Evolutionary conservation across 2,888 invertebrate genomes (phyloP).

Genomic region (Anaspis maculata): DNA sequence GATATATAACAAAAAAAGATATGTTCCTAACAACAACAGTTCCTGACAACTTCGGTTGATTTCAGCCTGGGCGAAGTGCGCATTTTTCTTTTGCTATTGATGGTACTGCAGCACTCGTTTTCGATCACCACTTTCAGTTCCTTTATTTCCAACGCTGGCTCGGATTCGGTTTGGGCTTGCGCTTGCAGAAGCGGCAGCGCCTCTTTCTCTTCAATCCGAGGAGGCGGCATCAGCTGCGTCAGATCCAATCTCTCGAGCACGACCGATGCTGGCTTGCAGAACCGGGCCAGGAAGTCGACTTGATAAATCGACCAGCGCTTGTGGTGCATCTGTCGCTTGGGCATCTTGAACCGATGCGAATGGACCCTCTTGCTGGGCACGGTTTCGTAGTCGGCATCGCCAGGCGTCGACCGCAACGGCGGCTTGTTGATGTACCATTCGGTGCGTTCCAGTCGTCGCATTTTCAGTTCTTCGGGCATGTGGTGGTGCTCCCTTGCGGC

Average conservation of each 20-base stretch:
- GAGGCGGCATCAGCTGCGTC: slow-evolving; percentile 2
- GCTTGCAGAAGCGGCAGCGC: too few relatives aligned
- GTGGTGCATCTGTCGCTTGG: slow-evolving; percentile 23
- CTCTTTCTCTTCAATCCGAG: too few relatives aligned
- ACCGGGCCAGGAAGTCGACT: slow-evolving; percentile 12
- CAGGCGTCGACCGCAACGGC: too few relatives aligned
- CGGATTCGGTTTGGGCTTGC: too few relatives aligned
- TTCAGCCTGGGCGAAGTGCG: slow-evolving; percentile 4
- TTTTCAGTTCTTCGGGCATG: slow-evolving; percentile 21
- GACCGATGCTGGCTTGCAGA: slow-evolving; percentile 16
- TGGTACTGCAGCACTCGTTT: slow-evolving; percentile 3
- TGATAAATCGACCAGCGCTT: slow-evolving; percentile 11
- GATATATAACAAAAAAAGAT: too few relatives aligned
- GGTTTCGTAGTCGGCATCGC: too few relatives aligned
- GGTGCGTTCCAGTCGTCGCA: slow-evolving; percentile 24
- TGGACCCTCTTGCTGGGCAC: slow-evolving; percentile 6
- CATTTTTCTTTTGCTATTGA: neutral
- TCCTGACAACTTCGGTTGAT: too few relatives aligned
- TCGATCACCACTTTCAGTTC: slow-evolving; percentile 1
- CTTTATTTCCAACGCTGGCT: too few relatives aligned
- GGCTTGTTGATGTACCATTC: slow-evolving; percentile 28
- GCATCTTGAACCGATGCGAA: slow-evolving; percentile 19
- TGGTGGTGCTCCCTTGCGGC: slow-evolving; percentile 19
- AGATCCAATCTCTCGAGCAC: slow-evolving; percentile 12
- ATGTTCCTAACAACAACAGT: too few relatives aligned